Evolutionary conservation across 1,140 invertebrate species (phyloP), one percentile per base, ranked within the genome.

Genomic region (Bombus impatiens): DNA sequence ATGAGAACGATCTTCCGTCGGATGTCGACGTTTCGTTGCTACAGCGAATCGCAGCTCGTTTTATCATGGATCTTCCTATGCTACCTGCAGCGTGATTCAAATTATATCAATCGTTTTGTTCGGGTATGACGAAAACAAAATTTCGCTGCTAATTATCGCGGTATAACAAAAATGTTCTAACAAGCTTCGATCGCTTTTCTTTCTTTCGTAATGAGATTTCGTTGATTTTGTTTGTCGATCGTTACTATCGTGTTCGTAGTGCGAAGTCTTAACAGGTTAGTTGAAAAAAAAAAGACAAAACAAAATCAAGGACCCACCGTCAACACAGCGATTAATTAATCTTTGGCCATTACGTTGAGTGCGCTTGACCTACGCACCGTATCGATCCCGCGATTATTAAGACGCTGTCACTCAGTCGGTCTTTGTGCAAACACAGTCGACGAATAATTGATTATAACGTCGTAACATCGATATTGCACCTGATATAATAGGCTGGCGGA

Each of bases 301-400:
- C 18, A 22, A 53, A 72, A 74, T 74, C 67, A n/a, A 79, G 77
- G 40, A n/a, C 40, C 18, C 47, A 28, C 4, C 57, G 67, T 6
- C 59, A 75, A 53, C 42, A 57, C 37, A 47, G 71, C 57, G 72
- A 86, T 82, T 82, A 74, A 82, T 86, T 86, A 86, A 82, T 85
- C 77, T 80, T 72, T 62, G 77, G 67, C n/a, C 47, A n/a, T 85
- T 85, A 85, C 42, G 78, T 47, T 40, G 57, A 35, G n/a, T 40
- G 78, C 68, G 78, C 40, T 86, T 86, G 78, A 76, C 78, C 71
- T 76, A 86, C 72, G 59, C 44, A 28, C 25, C 35, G 57, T 79
- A 81, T 75, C 71, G 35, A 82, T 67, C 35, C 35, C 40, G 15
- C 32, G 78, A 77, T 82, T 77, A 74, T 82, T 82, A 71, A 35